Conservation (phyloP, 2,888 invertebrate genomes). For the Hirtodrosophila histrioides region DNA sequence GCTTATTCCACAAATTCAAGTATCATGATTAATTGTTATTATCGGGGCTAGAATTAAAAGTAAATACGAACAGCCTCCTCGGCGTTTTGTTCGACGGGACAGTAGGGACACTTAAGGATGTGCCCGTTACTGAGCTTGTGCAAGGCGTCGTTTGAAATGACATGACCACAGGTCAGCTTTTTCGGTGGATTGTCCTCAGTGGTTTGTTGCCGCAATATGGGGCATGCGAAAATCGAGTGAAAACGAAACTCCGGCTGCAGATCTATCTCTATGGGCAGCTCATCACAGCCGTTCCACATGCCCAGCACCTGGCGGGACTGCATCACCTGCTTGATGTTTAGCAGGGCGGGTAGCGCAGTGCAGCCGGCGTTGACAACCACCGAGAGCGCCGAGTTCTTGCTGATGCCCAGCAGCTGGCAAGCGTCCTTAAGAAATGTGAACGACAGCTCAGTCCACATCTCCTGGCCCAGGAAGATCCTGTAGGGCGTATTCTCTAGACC, state of each 20-base stretch:
- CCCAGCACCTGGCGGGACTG: conserved; percentile 94
- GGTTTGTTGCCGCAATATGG: conserved; percentile 98
- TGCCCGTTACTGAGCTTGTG: conserved; percentile 96
- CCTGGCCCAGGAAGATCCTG: conserved; percentile 89
- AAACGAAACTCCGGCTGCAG: conserved; percentile 95
- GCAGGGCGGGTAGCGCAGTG: conserved; percentile 95
- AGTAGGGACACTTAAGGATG: conserved; percentile 99
- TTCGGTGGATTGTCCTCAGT: conserved; percentile 98
- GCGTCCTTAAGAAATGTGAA: conserved; percentile 97
- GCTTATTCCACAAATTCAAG: conserved; percentile 22
- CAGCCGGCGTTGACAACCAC: conserved; percentile 97
- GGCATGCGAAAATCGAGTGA: conserved; percentile 99
- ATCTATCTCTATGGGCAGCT: conserved; percentile 98
- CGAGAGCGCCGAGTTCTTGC: conserved; percentile 94
- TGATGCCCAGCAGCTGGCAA: conserved; percentile 94
- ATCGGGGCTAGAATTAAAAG: conserved; percentile 87
- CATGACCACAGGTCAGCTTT: conserved; percentile 98
- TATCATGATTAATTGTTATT: conserved; percentile 24
- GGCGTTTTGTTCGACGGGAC: conserved; percentile 97
- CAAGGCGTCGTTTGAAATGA: conserved; percentile 98
- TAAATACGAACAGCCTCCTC: conserved; percentile 96
- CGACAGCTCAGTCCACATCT: conserved; percentile 91
- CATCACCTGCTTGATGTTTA: conserved; percentile 97
- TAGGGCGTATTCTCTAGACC: conserved; percentile 93
- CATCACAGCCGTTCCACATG: conserved; percentile 97